Base-by-base conservation (phyloP, 2,888 invertebrate species). In the Eueremaeus valkanovi region DNA sequence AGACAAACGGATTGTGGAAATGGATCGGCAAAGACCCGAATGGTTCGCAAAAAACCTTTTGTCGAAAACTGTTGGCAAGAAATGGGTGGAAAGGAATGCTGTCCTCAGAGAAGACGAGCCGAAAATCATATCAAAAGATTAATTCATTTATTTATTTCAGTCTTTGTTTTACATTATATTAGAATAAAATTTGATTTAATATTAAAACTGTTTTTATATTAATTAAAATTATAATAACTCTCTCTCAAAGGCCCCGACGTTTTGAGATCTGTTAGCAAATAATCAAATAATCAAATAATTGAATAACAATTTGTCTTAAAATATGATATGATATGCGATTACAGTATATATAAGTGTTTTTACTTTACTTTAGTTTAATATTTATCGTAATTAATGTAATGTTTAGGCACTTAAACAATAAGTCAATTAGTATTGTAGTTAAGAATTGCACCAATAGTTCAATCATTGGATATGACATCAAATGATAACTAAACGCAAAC, bases 31-130 rank as follows among this genome's bases (percentile, higher is more conserved):
- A 75, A 87, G 95, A 78, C 95, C 95, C 5, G 84, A 88, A 55
- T 96, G 95, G 94, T 96, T 95, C 82, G 89, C 90, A 79, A 89
- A 89, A 81, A 93, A 93, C 84, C 86, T 95, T 72, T 84, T 93
- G 72, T 80, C 79, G 40, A 82, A 81, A 66, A 76, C 76, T 73
- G 73, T 72, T 13, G 73, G 42, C 21, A 24, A 31, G 9, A 55
- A 68, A 31, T 45, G 29, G 36, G 13, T 29, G 6, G 21, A 73
- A 75, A 31, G 6, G 5, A 75, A 75, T 49, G 75, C 45, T 29
- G 18, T 61, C 31, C 5, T 31, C 3, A 31, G 13, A 6, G 70
- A 70, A 40, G n/a, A 70, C 5, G 33, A 70, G 18, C 42, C 70
- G n/a, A 70, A 36, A 55, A 24, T 55, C 24, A 24, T 55, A 11